These are phyloP conservation scores for Orchesellides sinensis DNA, from an alignment of 2,888 invertebrate genomes.

Conservation along the genomic window DNA sequence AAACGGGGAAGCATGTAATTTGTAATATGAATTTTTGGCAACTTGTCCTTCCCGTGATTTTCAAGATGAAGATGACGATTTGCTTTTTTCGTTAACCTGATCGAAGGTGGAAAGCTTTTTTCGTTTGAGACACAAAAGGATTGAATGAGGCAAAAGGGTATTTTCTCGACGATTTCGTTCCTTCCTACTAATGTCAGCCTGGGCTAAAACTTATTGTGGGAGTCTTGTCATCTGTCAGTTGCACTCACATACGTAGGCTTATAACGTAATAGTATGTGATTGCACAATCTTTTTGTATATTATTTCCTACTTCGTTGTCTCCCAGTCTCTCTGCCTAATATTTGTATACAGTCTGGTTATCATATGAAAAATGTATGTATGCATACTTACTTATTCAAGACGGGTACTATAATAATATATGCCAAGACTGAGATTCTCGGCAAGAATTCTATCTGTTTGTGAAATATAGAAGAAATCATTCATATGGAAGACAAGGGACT, in stretches of 20 bases:
- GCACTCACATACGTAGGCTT: too few species aligned
- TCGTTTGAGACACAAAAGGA: not conserved
- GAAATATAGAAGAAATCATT: slow-evolving; percentile 1
- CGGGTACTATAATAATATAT: too few species aligned
- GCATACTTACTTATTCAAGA: too few species aligned
- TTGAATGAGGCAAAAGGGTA: not conserved
- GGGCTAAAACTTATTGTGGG: slow-evolving; percentile 31
- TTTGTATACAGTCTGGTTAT: too few species aligned
- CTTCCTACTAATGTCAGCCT: not conserved
- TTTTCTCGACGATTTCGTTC: not conserved
- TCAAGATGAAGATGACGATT: not conserved
- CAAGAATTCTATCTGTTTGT: slow-evolving; percentile 12
- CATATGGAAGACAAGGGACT: slow-evolving; percentile 14
- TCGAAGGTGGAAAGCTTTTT: too few species aligned
- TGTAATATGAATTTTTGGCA: not conserved
- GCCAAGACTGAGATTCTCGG: slow-evolving; percentile 2
- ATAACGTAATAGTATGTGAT: too few species aligned
- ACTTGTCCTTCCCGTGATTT: not conserved
- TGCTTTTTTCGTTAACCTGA: too few species aligned
- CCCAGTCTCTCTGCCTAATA: too few species aligned
- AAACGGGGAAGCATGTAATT: slow-evolving; percentile 16
- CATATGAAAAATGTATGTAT: too few species aligned
- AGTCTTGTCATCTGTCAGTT: slow-evolving; percentile 52
- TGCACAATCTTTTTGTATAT: too few species aligned
- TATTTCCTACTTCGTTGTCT: too few species aligned